Conservation (phyloP, 1,140 invertebrate genomes). For the Melitaea cinxia region DNA sequence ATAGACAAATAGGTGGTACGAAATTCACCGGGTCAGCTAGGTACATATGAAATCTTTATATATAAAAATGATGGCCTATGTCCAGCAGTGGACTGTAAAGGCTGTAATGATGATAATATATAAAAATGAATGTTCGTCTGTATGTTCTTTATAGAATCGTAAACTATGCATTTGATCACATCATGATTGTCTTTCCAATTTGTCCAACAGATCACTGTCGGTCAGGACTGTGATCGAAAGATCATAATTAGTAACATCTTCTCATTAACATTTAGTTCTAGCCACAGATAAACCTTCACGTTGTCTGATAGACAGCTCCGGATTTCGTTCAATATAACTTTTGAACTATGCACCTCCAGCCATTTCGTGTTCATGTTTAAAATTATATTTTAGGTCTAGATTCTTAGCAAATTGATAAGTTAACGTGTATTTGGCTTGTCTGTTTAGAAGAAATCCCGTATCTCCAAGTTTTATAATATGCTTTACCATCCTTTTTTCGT, state of each 20-base stretch:
- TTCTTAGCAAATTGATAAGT: conserved; percentile 46
- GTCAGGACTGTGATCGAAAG: conserved; percentile 19
- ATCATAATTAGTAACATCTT: conserved; percentile 25
- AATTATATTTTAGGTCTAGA: conserved; percentile 39
- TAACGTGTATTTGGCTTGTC: conserved; percentile 26
- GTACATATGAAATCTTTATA: too few species aligned
- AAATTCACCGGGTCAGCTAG: too few species aligned
- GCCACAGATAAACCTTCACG: conserved; percentile 38
- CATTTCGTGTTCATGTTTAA: conserved; percentile 34
- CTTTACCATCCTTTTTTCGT: too few species aligned
- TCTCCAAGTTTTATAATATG: too few species aligned
- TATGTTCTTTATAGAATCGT: too few species aligned
- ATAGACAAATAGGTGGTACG: too few species aligned
- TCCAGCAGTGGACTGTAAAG: too few species aligned
- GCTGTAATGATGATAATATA: too few species aligned
- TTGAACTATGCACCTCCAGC: conserved; percentile 40
- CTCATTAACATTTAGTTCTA: conserved; percentile 30
- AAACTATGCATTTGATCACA: too few species aligned
- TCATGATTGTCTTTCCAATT: conserved; percentile 48
- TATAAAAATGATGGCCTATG: too few species aligned
- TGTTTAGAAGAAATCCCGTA: conserved; percentile 41
- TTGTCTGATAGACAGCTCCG: conserved; percentile 35
- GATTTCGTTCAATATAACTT: conserved; percentile 42
- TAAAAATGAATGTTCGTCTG: too few species aligned
- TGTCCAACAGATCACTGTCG: conserved; percentile 52